Conservation (phyloP, 2,888 invertebrate genomes). For the Oligia strigilis region DNA sequence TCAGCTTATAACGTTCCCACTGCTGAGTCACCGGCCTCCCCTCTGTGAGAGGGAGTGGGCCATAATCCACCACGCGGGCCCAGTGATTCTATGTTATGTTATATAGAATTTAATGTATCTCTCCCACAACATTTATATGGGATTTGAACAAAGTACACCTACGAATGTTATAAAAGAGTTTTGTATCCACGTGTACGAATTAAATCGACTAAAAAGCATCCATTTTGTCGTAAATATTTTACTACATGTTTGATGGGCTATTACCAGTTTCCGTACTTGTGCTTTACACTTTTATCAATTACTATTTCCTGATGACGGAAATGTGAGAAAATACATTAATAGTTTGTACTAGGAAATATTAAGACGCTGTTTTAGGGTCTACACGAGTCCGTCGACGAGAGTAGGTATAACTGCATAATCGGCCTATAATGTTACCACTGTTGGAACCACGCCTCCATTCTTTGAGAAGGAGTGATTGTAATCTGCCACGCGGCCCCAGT, state of each 20-base stretch:
- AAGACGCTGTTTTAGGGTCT: not conserved
- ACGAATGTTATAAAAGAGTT: not conserved
- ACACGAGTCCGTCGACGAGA: not conserved
- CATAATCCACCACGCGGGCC: no score
- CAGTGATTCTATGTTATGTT: not conserved
- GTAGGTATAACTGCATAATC: no score
- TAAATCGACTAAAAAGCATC: constrained; percentile 5
- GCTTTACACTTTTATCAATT: constrained; percentile 12
- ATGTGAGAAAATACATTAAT: not conserved
- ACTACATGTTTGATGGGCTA: constrained; percentile 18
- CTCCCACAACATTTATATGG: not conserved
- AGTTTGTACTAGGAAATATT: not conserved
- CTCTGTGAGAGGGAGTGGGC: no score
- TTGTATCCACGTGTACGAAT: constrained; percentile 23
- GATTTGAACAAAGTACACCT: constrained; percentile 21
- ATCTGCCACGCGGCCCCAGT: no score
- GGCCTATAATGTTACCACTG: no score
- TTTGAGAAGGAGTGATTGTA: no score
- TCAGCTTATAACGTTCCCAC: not conserved
- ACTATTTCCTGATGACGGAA: not conserved
- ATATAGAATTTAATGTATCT: not conserved
- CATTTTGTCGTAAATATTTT: constrained; percentile 27
- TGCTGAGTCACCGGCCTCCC: no score
- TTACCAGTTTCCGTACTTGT: constrained; percentile 4
- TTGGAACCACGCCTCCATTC: no score